These are phyloP conservation scores for Mesorhabditis sp. DNA, from an alignment of 2,888 invertebrate genomes.

Conservation along the genomic window DNA sequence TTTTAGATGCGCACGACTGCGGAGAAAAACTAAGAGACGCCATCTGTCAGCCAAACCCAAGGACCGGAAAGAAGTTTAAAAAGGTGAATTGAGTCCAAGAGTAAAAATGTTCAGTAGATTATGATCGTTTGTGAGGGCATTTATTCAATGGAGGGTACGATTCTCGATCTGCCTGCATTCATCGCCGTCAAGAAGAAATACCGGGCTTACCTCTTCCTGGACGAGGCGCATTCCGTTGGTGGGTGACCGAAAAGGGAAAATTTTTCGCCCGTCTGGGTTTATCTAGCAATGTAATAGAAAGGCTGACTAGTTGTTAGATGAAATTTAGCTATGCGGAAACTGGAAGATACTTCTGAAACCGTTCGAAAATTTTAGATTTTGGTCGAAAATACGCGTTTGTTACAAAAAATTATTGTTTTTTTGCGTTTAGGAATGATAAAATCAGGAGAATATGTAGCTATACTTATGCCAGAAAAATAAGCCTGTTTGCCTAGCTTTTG, in stretches of 20 bases:
- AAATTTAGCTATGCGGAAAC: no score
- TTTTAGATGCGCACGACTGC: slow-evolving; percentile 72
- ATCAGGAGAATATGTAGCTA: no score
- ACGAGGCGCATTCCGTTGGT: slow-evolving; percentile 96
- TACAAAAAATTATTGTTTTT: no score
- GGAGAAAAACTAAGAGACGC: slow-evolving; percentile 75
- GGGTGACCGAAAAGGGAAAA: neutral
- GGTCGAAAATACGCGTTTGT: no score
- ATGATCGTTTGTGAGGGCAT: slow-evolving; percentile 62
- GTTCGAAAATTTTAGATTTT: no score
- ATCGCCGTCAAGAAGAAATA: slow-evolving; percentile 86
- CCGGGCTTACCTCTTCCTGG: slow-evolving; percentile 88
- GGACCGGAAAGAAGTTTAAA: slow-evolving; percentile 73
- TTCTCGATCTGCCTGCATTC: slow-evolving; percentile 81
- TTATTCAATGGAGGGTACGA: slow-evolving; percentile 84
- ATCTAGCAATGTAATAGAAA: no score
- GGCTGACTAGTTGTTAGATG: no score
- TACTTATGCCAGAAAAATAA: no score
- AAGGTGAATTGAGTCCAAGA: slow-evolving; percentile 19
- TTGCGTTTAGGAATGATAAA: no score
- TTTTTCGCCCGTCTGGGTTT: no score
- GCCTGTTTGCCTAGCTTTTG: no score
- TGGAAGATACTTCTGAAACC: no score
- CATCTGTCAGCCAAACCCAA: slow-evolving; percentile 74
- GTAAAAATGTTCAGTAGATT: slow-evolving; percentile 66